phyloP scores from a whole-genome alignment of 2,113 vertebrate species.

The Synchiropus splendidus region DNA sequence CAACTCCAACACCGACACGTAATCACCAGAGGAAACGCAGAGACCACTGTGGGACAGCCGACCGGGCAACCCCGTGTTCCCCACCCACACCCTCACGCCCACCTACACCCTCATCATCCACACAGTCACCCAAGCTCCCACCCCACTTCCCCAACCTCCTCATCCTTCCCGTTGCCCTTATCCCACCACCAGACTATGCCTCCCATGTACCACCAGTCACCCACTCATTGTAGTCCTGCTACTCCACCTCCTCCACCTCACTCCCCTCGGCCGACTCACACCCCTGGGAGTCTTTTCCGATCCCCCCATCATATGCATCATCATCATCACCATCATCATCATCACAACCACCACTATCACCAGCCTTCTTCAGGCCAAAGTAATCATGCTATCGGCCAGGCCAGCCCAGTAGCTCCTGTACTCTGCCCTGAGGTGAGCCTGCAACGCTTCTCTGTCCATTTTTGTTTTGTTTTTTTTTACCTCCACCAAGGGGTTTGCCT shows the following conservation, averaged over 20 bases:
- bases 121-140: conserved; percentile 43
- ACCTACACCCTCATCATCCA: conserved; percentile 37
- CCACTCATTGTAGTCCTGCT: conserved; percentile 67
- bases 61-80: conserved; percentile 58
- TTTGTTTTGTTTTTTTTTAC: too few species aligned
- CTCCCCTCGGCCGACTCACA: conserved; percentile 61
- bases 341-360: conserved; percentile 58
- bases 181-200: conserved; percentile 45
- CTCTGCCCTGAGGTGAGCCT: conserved; percentile 81
- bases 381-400: conserved; percentile 39
- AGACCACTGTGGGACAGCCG: conserved; percentile 64
- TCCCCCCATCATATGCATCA: conserved; percentile 57
- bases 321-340: conserved; percentile 42
- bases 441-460: too few species aligned
- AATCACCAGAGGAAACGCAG: conserved; percentile 66
- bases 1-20: conserved; percentile 84
- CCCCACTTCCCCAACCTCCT: conserved; percentile 35
- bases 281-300: conserved; percentile 75
- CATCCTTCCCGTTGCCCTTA: conserved; percentile 45
- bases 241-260: conserved; percentile 56
- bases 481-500: too few species aligned
- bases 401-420: conserved; percentile 67
- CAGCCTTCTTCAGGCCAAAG: conserved; percentile 56
- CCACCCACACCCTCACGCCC: conserved; percentile 43
- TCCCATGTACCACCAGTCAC: conserved; percentile 56